These are phyloP conservation scores for Malurus elegans DNA, from an alignment of 2,113 vertebrate genomes.

Conservation along the genomic window DNA sequence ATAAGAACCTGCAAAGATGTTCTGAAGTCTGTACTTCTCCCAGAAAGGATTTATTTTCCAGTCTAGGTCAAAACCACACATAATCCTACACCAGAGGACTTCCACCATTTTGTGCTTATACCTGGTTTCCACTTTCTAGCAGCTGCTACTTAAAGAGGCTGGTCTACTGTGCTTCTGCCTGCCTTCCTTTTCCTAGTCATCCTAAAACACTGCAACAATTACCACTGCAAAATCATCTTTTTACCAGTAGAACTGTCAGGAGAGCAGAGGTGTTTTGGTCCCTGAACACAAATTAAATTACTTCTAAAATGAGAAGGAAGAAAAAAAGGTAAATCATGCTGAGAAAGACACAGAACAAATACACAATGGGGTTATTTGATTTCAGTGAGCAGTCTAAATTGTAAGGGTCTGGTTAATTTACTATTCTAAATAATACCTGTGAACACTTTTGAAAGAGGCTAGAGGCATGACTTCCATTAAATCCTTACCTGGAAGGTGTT, in stretches of 20 bases:
- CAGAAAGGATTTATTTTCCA: background rate
- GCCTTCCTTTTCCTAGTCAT: background rate
- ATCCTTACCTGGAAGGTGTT: background rate
- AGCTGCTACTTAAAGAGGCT: background rate
- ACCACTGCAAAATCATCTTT: background rate
- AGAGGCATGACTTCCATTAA: background rate
- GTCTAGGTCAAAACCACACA: background rate
- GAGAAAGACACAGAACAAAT: background rate
- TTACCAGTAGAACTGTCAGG: background rate
- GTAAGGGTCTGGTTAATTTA: background rate
- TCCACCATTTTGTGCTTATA: background rate
- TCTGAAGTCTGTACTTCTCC: background rate
- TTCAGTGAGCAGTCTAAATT: background rate
- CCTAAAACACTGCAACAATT: background rate
- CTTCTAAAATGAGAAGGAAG: background rate
- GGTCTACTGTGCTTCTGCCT: background rate
- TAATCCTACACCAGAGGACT: background rate
- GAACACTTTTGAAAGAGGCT: background rate
- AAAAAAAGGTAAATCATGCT: background rate
- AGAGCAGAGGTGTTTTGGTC: background rate
- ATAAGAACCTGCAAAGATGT: background rate
- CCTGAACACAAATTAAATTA: background rate
- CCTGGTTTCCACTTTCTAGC: background rate
- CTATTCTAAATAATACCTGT: background rate
- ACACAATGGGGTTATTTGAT: background rate